Base-by-base conservation (phyloP, 2,113 vertebrate genomes). In the Hypanus sabinus region DNA sequence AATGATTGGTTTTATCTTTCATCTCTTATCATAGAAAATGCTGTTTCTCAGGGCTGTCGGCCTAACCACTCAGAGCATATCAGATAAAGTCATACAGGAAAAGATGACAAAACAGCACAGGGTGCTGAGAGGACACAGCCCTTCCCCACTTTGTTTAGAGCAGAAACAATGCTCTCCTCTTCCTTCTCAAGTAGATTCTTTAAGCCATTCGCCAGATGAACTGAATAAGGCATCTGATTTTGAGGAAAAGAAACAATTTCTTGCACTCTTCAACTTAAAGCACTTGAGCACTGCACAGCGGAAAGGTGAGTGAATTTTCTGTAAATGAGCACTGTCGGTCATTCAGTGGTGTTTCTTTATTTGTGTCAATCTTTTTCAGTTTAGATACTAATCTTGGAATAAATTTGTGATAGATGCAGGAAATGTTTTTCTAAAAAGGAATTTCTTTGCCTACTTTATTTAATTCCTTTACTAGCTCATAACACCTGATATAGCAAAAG, bases 191-290 rank as follows among this genome's bases (percentile, higher is more conserved):
- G 62, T 83, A n/a, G 33, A 10, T 55, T 93, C 36, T 16, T 5
- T 71, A 36, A 87, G 24, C 68, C 94, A 73, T 24, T 87, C 33
- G 27, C 62, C 65, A 71, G 80, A 71, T 36, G 65, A 83, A 94
- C 79, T 71, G 79, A 83, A 83, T n/a, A 75, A 27, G 91, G 68
- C 94, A 65, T 27, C 38, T 18, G 65, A 94, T 20, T 55, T 83
- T 36, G 94, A 94, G 57, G 94, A 94, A 87, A 94, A 94, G 94
- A 83, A 94, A 71, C 79, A 87, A 70, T 94, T 94, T 87, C 94
- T 94, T 83, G 94, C 94, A 83, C 77, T 83, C 79, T 83, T 94
- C 80, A 68, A 94, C 30, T 87, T 94, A 73, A 94, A 94, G 80
- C 94, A 80, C 62, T 68, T 94, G 91, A 93, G 38, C 1, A 0